phyloP scores from a whole-genome alignment of 1,140 invertebrate genomes.

The Drosophila prosaltans region DNA sequence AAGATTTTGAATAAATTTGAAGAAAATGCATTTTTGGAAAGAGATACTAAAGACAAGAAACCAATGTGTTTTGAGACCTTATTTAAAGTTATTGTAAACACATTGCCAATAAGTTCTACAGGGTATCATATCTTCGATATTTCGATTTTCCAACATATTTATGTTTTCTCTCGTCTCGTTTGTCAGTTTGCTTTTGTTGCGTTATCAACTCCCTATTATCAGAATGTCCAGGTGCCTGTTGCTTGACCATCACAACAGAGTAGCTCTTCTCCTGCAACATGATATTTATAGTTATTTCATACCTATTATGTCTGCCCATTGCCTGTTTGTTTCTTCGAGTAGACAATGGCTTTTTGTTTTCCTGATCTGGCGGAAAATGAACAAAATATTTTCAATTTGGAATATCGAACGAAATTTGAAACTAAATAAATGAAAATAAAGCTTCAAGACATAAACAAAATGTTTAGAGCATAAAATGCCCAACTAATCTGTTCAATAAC shows the following conservation, averaged over 20 bases:
- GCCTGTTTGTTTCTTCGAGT: no score
- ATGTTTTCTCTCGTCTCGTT: background rate
- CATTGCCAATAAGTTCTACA: background rate
- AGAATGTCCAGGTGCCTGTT: conserved; percentile 24
- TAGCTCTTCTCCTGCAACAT: conserved; percentile 56
- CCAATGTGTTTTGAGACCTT: no score
- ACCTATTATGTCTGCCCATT: conserved; percentile 71
- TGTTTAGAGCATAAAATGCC: conserved; percentile 59
- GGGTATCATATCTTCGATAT: background rate
- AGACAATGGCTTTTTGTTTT: conserved; percentile 14
- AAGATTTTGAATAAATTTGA: no score
- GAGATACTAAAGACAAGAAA: no score
- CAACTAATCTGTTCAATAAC: conserved; percentile 81
- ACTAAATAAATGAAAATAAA: conserved; percentile 64
- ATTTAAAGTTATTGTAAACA: no score
- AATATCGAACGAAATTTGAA: conserved; percentile 43
- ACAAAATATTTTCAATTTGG: conserved; percentile 71
- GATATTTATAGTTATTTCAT: conserved; percentile 79
- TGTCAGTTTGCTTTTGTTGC: conserved; percentile 18
- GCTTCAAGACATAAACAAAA: conserved; percentile 27
- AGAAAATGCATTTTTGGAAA: no score
- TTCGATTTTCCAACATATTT: background rate
- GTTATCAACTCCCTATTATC: conserved; percentile 51
- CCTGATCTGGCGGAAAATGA: conserved; percentile 63
- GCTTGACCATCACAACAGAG: conserved; percentile 42